A percentile compares a stretch with the other conserved stretches of the same genome.
phyloP scores from a whole-genome alignment of 2,888 invertebrate species.

The Hirudinaria manillensis region DNA sequence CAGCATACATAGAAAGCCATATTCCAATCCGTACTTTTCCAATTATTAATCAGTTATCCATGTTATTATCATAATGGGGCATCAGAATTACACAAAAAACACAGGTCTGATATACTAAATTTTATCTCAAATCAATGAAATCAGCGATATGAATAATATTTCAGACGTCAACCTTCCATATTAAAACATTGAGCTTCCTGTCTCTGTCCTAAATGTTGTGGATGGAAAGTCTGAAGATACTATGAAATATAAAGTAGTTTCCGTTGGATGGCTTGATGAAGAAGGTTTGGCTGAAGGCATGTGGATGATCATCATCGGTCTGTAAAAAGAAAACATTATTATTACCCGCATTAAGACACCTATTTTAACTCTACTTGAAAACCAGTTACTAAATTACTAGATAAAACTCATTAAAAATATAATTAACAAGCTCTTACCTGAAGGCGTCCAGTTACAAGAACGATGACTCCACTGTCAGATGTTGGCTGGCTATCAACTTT shows the following conservation, averaged over 20 bases:
- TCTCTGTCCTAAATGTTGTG: slow-evolving; percentile 62
- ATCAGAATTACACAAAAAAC: no score
- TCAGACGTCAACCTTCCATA: no score
- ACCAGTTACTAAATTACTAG: not conserved
- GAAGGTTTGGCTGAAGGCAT: slow-evolving; percentile 86
- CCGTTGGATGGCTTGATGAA: slow-evolving; percentile 73
- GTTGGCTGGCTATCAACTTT: slow-evolving; percentile 95
- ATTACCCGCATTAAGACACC: no score
- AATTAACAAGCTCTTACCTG: slow-evolving; percentile 64
- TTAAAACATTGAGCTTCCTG: no score
- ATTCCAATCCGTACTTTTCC: no score
- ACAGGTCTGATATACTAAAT: no score
- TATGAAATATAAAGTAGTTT: slow-evolving; percentile 85
- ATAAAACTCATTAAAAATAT: no score
- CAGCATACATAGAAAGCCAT: no score
- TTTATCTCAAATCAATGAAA: no score
- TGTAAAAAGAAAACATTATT: slow-evolving; percentile 52
- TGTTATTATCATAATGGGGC: no score
- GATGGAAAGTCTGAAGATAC: slow-evolving; percentile 88
- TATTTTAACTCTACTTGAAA: not conserved
- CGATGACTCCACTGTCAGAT: slow-evolving; percentile 82
- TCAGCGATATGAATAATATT: no score
- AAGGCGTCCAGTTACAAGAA: slow-evolving; percentile 89
- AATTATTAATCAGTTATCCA: no score
- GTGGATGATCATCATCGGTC: slow-evolving; percentile 93